Base-by-base conservation (phyloP, 2,888 invertebrate species). In the Hydropsyche betteni region DNA sequence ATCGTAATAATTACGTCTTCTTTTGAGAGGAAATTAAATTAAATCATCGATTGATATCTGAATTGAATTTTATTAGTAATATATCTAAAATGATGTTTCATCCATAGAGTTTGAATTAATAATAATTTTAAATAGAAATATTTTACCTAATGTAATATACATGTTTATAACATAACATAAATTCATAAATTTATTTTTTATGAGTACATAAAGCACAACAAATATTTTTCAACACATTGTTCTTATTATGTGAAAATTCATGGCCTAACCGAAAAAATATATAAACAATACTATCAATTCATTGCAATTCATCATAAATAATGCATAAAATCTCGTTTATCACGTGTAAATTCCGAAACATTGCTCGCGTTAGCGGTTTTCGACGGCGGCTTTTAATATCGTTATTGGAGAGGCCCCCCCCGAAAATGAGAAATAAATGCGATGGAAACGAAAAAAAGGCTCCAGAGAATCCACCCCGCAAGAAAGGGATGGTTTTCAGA, bases 271-370 rank as follows among this genome's bases (percentile, higher is more conserved):
- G 58, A 8, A 24, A 58, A 16, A 58, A 16, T 16, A 24, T 24
- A 16, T 58, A 58, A 58, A 58, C 58, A 24, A 58, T 58, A 14
- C 16, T 58, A 58, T 16, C 58, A 58, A 58, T 58, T 58, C 58
- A 58, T 58, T 58, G 58, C 16, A 24, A 24, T 58, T 58, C 24
- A 24, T 58, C 58, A 58, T 58, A 58, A 58, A 58, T 58, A 58
- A 58, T 58, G 58, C 58, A 58, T 58, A 58, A 58, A 58, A 58
- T 58, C 58, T 16, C 58, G 58, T 58, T 58, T 58, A 58, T 58
- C 58, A 58, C 58, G 58, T 58, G 58, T 58, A 58, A 58, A 58
- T 58, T 58, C 58, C 58, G 58, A 58, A 58, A 58, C 58, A 58
- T 58, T 58, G 58, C 58, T 58, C 58, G 58, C 58, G 58, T 58